Conservation (phyloP, 2,888 invertebrate species). For the Caenorhabditis becei region DNA sequence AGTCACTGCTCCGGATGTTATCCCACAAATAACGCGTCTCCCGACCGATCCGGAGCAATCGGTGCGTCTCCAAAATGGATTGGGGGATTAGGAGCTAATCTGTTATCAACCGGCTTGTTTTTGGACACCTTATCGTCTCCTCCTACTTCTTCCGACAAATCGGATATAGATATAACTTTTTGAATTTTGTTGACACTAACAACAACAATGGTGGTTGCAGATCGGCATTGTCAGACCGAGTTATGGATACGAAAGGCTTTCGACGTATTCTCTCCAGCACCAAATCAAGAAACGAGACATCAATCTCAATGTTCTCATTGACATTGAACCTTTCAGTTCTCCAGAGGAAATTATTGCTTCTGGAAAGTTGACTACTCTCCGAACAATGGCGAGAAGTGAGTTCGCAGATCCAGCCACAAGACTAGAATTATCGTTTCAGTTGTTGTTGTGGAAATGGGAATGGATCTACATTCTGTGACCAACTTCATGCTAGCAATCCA, state of each 20-base stretch:
- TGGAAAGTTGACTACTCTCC: slow-evolving; percentile 72
- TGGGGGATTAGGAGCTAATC: slow-evolving; percentile 54
- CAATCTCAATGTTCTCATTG: slow-evolving; percentile 75
- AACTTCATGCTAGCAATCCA: slow-evolving; percentile 78
- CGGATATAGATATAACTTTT: slow-evolving; percentile 26
- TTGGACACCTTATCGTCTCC: slow-evolving; percentile 18
- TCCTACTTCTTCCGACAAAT: slow-evolving; percentile 3
- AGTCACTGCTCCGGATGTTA: slow-evolving; percentile 50
- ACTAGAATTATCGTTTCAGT: slow-evolving; percentile 74
- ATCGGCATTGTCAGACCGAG: slow-evolving; percentile 77
- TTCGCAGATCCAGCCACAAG: not conserved
- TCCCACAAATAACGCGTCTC: slow-evolving; percentile 16
- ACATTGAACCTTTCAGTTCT: slow-evolving; percentile 77
- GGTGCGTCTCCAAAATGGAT: slow-evolving; percentile 54
- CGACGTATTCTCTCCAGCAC: slow-evolving; percentile 75
- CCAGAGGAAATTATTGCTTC: slow-evolving; percentile 79
- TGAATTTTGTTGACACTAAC: not conserved
- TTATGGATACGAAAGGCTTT: slow-evolving; percentile 74
- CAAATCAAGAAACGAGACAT: slow-evolving; percentile 73
- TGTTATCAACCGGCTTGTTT: slow-evolving; percentile 58
- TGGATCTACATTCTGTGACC: slow-evolving; percentile 77
- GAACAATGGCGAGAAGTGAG: slow-evolving; percentile 73
- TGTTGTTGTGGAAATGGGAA: slow-evolving; percentile 79
- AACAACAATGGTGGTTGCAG: no score
- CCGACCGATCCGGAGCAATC: slow-evolving; percentile 19